phyloP scores from a whole-genome alignment of 2,888 invertebrate species.

The Cataglyphis rosenhaueri region DNA sequence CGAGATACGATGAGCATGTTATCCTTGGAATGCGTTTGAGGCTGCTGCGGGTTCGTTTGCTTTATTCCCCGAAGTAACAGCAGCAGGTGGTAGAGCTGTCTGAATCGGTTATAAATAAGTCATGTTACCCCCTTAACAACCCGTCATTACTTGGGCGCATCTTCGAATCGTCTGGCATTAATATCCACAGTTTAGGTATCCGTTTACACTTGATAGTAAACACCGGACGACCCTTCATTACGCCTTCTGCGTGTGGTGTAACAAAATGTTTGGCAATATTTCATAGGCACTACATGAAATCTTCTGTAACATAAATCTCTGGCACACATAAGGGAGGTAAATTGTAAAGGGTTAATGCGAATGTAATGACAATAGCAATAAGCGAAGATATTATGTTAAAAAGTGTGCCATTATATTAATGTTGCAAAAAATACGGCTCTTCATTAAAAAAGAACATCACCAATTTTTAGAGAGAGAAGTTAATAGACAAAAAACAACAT shows the following conservation, averaged over 20 bases:
- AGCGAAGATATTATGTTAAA: background rate
- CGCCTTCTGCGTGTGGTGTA: background rate
- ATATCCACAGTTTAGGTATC: constrained; percentile 30
- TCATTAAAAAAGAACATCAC: background rate
- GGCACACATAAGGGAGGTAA: background rate
- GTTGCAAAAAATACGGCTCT: background rate
- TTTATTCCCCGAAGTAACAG: constrained; percentile 34
- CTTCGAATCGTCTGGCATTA: constrained; percentile 11
- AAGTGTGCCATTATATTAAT: background rate
- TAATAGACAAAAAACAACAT: background rate
- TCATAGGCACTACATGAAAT: background rate
- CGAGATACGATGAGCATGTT: constrained; percentile 28
- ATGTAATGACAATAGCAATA: background rate
- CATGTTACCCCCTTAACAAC: constrained; percentile 55
- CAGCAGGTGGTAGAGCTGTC: constrained; percentile 57
- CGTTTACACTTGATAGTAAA: constrained; percentile 35
- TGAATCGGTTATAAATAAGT: constrained; percentile 70
- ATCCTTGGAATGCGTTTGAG: constrained; percentile 53
- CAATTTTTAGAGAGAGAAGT: background rate
- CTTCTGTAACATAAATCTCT: constrained; percentile 1
- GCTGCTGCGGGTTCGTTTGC: constrained; percentile 32
- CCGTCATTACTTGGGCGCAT: constrained; percentile 56
- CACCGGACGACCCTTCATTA: constrained; percentile 12
- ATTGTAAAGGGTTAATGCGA: background rate
- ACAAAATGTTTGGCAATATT: constrained; percentile 19